Evolutionary conservation across 2,888 invertebrate genomes (phyloP), one percentile per base, ranked within the genome.

Genomic region (Eugnorisma glareosa): DNA sequence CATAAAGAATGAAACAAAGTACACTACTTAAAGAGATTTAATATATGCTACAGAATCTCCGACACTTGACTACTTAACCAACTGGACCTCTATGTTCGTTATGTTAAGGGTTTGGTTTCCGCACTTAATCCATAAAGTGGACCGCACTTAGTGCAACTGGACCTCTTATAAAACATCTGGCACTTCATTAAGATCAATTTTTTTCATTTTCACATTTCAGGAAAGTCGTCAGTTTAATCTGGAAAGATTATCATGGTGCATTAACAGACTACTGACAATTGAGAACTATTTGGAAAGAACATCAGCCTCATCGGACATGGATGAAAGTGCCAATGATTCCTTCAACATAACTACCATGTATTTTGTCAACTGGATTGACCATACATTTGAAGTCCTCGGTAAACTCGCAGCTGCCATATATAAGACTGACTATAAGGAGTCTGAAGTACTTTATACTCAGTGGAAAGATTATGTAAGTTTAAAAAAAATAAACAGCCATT

Each of bases 321-420:
- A 88, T 73, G 82, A 92, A 45, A 89, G 79, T 82, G 82, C 63
- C 8, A 88, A 94, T 82, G 90, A 93, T 35, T 93, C 94, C 1
- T 86, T 94, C 3, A 90, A 94, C 76, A 78, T 89, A 0, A 91
- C 93, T 21, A 92, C 93, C 6, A 95, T 96, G 95, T 95, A 96
- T 85, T 96, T 96, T 93, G 95, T 96, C 10, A 96, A 96, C 85
- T 96, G 96, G 96, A 96, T 96, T 83, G 96, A 96, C 82, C 94
- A 95, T 82, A 95, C 96, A 75, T 96, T 96, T 92, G 95, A 95
- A 73, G 87, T 94, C 59, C 92, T 96, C 5, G 89, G 90, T 24
- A 95, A 94, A 89, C 85, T 96, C 13, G 90, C 95, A 0, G 86
- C 89, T 76, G 86, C 92, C 71, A 91, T 95, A 18, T 95, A 94